Conservation (phyloP, 1,140 invertebrate species). For the Pemphigus obesinymphae region DNA sequence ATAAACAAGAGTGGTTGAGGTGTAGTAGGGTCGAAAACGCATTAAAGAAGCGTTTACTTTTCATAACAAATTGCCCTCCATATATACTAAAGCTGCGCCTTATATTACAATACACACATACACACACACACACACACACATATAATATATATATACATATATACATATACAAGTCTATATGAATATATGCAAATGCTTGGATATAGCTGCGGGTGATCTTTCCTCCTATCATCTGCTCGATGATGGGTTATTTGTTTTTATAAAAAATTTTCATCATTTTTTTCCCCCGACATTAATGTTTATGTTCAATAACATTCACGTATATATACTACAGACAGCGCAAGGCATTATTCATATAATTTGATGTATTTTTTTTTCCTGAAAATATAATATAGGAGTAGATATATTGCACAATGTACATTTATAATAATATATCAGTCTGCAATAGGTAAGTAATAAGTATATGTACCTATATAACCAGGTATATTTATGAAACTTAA, state of each 20-base stretch:
- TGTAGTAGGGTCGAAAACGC: constrained; percentile 36
- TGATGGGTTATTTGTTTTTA: constrained; percentile 30
- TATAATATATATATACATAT: too few relatives aligned
- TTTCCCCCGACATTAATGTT: constrained; percentile 12
- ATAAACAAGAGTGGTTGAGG: constrained; percentile 27
- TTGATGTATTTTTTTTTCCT: background rate
- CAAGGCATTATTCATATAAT: background rate
- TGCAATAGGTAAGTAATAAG: too few relatives aligned
- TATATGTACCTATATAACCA: too few relatives aligned
- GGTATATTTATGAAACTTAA: too few relatives aligned
- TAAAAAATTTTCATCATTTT: constrained; percentile 1
- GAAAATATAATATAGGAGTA: too few relatives aligned
- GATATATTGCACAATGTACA: too few relatives aligned
- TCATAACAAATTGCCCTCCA: constrained; percentile 39
- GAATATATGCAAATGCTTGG: constrained; percentile 32
- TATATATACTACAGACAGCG: background rate
- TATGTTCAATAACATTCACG: constrained; percentile 7
- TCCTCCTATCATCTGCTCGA: constrained; percentile 21
- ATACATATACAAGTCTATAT: too few relatives aligned
- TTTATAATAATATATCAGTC: too few relatives aligned
- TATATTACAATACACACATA: constrained; percentile 27
- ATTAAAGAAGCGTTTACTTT: constrained; percentile 39
- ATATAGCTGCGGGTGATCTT: constrained; percentile 23
- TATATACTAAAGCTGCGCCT: constrained; percentile 15
- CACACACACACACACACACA: too few relatives aligned